phyloP scores from a whole-genome alignment of 2,888 invertebrate species.

The Pachycephus smyrnensis region DNA sequence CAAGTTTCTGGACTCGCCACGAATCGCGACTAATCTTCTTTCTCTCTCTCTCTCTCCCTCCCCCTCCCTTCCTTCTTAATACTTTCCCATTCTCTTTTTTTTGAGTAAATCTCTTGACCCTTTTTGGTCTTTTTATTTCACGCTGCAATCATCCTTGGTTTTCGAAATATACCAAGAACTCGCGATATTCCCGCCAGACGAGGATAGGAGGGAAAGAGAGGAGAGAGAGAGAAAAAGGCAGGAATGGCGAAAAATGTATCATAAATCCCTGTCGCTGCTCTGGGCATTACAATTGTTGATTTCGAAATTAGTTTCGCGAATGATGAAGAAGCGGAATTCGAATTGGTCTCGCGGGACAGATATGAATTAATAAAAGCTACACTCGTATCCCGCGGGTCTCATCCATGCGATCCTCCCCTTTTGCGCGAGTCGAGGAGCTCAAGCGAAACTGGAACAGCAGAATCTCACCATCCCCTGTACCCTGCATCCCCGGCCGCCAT shows the following conservation, averaged over 20 bases:
- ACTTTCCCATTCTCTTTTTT: slow-evolving; percentile 16
- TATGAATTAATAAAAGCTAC: slow-evolving; percentile 5
- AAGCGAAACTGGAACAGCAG: background rate
- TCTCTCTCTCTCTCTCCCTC: slow-evolving; percentile 12
- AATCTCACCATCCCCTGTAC: background rate
- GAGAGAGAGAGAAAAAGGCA: slow-evolving; percentile 16
- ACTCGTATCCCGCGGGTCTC: background rate
- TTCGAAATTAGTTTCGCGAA: slow-evolving; percentile 45
- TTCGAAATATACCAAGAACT: slow-evolving; percentile 29
- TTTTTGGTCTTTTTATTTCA: slow-evolving; percentile 1
- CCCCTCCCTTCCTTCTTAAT: slow-evolving; percentile 2
- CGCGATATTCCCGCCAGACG: slow-evolving; percentile 46
- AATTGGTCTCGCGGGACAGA: slow-evolving; percentile 16
- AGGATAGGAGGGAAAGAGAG: slow-evolving; percentile 10
- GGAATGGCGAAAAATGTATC: slow-evolving; percentile 45
- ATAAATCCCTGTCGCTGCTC: slow-evolving; percentile 45
- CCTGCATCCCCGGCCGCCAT: background rate
- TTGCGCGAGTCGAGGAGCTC: background rate
- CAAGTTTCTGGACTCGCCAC: slow-evolving; percentile 49
- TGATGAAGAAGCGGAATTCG: slow-evolving; percentile 18
- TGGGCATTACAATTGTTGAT: slow-evolving; percentile 44
- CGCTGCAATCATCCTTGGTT: background rate
- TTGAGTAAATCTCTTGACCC: slow-evolving; percentile 16
- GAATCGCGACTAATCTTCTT: slow-evolving; percentile 41
- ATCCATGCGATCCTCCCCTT: background rate